phyloP scores from a whole-genome alignment of 2,888 invertebrate species.

The Rhimphoctona megacephalus region DNA sequence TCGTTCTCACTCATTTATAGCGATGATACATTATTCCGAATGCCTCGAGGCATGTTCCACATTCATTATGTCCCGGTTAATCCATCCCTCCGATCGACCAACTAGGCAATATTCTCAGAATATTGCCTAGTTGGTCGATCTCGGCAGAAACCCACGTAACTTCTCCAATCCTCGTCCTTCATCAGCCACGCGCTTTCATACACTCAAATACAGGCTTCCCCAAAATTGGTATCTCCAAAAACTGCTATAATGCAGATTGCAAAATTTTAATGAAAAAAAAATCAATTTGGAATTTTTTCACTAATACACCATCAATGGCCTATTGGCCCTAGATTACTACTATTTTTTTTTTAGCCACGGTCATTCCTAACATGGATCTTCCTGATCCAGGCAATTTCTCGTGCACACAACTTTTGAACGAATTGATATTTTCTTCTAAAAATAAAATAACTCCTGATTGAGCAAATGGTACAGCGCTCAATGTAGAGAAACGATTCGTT shows the following conservation, averaged over 20 bases:
- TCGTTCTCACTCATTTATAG: constrained; percentile 54
- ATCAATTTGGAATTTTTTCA: background rate
- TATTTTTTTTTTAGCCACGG: background rate
- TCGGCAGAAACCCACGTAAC: constrained; percentile 43
- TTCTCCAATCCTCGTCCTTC: constrained; percentile 34
- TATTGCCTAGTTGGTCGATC: no score
- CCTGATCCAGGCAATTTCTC: background rate
- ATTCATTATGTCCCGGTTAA: constrained; percentile 54
- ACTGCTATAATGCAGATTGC: no score
- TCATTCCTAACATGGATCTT: background rate
- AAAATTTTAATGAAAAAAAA: background rate
- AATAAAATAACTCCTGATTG: background rate
- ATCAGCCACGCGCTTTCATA: constrained; percentile 47
- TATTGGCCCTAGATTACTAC: no score
- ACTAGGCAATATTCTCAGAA: constrained; percentile 49
- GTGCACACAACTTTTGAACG: background rate
- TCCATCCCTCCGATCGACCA: constrained; percentile 48
- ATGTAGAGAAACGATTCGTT: background rate
- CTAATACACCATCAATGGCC: background rate
- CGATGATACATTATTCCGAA: constrained; percentile 57
- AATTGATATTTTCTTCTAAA: background rate
- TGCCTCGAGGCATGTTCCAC: constrained; percentile 63
- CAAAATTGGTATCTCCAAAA: background rate
- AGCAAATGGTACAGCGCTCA: background rate
- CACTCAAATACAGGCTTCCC: background rate